Conservation (phyloP, 2,888 invertebrate genomes). For the Dynastes hyllus region DNA sequence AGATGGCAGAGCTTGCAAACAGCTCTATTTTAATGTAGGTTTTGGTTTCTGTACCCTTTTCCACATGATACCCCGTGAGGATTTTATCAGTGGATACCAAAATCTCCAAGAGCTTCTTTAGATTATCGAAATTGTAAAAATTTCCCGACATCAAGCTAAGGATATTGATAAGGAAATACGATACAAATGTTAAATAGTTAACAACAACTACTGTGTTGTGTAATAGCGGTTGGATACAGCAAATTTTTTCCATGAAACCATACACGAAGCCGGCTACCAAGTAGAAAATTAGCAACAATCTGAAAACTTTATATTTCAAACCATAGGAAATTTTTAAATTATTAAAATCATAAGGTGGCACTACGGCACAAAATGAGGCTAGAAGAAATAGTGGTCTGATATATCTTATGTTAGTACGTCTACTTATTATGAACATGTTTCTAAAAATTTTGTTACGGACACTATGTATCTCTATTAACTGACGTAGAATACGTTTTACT, state of each 20-base stretch:
- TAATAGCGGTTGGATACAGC: slow-evolving; percentile 3
- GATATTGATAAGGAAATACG: slow-evolving; percentile 36
- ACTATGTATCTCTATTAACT: too few relatives aligned
- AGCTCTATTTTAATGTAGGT: slow-evolving; percentile 16
- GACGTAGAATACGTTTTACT: too few relatives aligned
- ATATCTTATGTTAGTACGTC: slow-evolving; percentile 16
- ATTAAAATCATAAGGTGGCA: slow-evolving; percentile 33
- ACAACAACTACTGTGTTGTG: slow-evolving; percentile 37
- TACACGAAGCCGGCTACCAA: slow-evolving; percentile 16
- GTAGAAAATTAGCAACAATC: slow-evolving; percentile 3
- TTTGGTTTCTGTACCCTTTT: not conserved
- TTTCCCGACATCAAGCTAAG: slow-evolving; percentile 16
- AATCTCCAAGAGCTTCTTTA: slow-evolving; percentile 22
- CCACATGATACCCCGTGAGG: not conserved
- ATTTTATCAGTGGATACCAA: slow-evolving; percentile 31
- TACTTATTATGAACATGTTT: not conserved
- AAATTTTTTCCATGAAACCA: slow-evolving; percentile 14
- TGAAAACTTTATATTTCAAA: slow-evolving; percentile 29
- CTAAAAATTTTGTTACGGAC: too few relatives aligned
- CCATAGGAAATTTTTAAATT: slow-evolving; percentile 27
- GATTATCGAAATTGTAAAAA: slow-evolving; percentile 33
- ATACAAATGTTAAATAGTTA: slow-evolving; percentile 33
- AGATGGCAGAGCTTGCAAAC: not conserved
- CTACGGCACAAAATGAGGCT: not conserved
- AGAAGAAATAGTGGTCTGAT: slow-evolving; percentile 27